A percentile compares a stretch with the other conserved stretches of the same genome.
phyloP scores from a whole-genome alignment of 2,797 vertebrate genomes.

The Falco columbarius region DNA sequence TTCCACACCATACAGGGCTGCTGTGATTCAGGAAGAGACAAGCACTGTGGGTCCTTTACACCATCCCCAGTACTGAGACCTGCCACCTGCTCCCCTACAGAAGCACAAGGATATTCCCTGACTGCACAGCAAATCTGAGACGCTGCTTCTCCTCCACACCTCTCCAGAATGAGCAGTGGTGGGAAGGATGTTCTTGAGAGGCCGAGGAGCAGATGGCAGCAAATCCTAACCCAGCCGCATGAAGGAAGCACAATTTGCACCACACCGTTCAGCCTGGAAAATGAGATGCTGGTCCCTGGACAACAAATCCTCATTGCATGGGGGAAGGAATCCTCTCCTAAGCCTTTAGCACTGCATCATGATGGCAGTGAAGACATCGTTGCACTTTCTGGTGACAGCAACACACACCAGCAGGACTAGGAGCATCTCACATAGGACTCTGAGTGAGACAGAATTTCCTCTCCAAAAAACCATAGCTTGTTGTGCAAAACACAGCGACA shows the following conservation, averaged over 20 bases:
- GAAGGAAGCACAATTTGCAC: background rate
- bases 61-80: background rate
- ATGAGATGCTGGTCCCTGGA: background rate
- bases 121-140: background rate
- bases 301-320: background rate
- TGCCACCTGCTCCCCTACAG: conserved; percentile 14
- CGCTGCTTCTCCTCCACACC: background rate
- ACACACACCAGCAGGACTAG: background rate
- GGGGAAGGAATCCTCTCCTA: background rate
- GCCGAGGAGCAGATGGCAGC: background rate
- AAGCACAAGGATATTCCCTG: background rate
- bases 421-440: background rate
- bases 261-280: background rate
- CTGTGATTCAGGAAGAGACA: background rate
- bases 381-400: background rate
- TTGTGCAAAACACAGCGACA: background rate
- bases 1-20: background rate
- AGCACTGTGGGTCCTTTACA: background rate
- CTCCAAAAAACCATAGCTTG: background rate
- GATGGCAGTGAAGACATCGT: background rate
- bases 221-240: background rate
- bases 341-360: background rate
- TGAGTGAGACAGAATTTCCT: background rate
- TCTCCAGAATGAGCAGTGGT: background rate
- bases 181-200: background rate